Percentiles rank a stretch among this genome's conserved stretches.
These are phyloP conservation scores for Hypothenemus hampei DNA, from an alignment of 1,140 invertebrate genomes.

Conservation along the genomic window DNA sequence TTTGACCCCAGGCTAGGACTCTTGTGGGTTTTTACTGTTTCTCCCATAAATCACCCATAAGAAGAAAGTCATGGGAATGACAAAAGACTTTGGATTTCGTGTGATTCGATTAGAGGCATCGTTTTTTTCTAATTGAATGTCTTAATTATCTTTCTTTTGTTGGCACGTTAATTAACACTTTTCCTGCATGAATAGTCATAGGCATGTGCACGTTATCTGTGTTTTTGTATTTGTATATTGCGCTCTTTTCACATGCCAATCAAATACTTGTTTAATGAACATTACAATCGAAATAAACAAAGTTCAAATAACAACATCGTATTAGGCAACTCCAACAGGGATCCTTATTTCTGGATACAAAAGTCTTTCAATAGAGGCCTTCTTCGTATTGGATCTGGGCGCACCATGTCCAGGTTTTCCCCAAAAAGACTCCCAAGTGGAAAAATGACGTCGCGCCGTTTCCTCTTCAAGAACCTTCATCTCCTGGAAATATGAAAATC, in stretches of 20 bases:
- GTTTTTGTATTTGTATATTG: not conserved
- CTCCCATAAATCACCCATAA: no score
- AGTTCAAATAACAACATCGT: not conserved
- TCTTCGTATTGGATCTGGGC: slow-evolving; percentile 46
- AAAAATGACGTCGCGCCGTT: slow-evolving; percentile 55
- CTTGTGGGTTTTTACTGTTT: no score
- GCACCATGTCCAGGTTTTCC: slow-evolving; percentile 64
- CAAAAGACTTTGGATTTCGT: no score
- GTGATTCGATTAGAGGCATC: no score
- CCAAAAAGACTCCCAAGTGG: slow-evolving; percentile 62
- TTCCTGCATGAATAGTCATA: not conserved
- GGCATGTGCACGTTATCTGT: not conserved
- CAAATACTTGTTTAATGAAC: not conserved
- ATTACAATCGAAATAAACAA: not conserved
- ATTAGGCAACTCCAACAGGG: slow-evolving; percentile 35
- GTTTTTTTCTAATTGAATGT: no score
- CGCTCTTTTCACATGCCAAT: not conserved
- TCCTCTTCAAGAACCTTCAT: slow-evolving; percentile 53
- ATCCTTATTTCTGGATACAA: slow-evolving; percentile 39
- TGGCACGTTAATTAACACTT: not conserved
- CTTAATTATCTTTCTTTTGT: not conserved
- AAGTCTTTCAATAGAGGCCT: slow-evolving; percentile 36
- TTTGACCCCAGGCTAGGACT: no score
- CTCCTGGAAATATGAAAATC: slow-evolving; percentile 46
- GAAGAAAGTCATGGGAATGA: no score